Percentiles rank a stretch among this genome's conserved stretches.
Conservation (phyloP, 2,113 vertebrate species). For the Eolophus roseicapilla region DNA sequence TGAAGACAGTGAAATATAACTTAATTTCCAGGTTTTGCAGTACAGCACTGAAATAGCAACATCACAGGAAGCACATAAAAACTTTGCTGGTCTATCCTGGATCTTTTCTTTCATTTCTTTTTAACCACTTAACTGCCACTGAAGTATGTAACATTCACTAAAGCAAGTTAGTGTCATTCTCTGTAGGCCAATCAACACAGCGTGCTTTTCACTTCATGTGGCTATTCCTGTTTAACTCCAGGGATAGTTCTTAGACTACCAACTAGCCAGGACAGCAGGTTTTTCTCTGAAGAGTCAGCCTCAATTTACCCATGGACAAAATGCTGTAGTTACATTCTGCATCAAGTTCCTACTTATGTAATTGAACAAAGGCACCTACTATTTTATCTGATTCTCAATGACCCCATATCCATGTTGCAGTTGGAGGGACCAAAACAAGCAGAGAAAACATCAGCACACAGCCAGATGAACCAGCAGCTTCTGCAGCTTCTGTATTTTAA, state of each 20-base stretch:
- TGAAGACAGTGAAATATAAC: background rate
- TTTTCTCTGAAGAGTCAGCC: background rate
- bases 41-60: background rate
- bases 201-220: fast-evolving
- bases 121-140: background rate
- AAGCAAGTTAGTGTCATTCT: background rate
- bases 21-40: background rate
- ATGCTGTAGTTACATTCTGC: background rate
- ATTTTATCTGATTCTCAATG: background rate
- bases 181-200: background rate
- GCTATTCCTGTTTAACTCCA: background rate
- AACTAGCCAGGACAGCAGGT: background rate
- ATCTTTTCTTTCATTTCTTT: background rate
- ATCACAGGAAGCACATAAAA: background rate
- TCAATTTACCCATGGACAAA: background rate
- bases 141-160: background rate
- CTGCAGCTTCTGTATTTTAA: background rate
- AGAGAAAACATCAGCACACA: background rate
- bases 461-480: background rate
- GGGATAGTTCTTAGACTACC: background rate
- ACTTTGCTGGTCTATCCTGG: background rate
- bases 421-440: background rate
- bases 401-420: background rate
- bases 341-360: fast-evolving
- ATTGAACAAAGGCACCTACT: background rate